Evolutionary conservation across 1,140 invertebrate genomes (phyloP), one percentile per base, ranked within the genome.

Genomic region (Anastrepha obliqua): DNA sequence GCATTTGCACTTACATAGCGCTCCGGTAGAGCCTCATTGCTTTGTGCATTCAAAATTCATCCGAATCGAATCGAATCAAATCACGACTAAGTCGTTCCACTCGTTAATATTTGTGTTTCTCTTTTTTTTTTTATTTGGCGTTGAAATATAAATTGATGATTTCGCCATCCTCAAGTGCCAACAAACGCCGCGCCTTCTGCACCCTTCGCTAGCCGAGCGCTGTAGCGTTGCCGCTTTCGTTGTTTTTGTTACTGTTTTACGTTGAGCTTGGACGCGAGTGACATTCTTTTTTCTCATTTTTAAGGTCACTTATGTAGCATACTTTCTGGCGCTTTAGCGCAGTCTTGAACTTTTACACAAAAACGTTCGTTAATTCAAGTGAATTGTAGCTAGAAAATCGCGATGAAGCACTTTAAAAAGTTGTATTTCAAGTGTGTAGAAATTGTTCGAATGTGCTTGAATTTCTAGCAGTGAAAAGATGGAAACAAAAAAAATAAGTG

Each of bases 281-380:
- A 81, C 74, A 81, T 55, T 67, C 55, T 55, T 81, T 81, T n/a
- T 81, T 9, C 17, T 11, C 47, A 29, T 29, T 20, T 55, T 55
- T 81, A 81, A 81, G 74, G 74, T 81, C 74, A 81, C 55, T 81
- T 81, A n/a, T 81, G n/a, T 81, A 17, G n/a, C 74, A 55, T 81
- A 58, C 74, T 47, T 74, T 74, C 17, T 39, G 70, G 44, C 70
- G 70, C 47, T 42, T 13, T n/a, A 55, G 47, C 17, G 47, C 47
- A 51, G 9, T 55, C 74, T 55, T 81, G 2, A 55, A 81, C 20
- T 81, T 81, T 7, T 3, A 11, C 70, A 55, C 9, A 44, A 15
- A 81, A 55, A 13, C 17, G n/a, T 20, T 81, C 20, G 7, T 29
- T 29, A 81, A 81, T 3, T 29, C n/a, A 55, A 81, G n/a, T 81